phyloP scores from a whole-genome alignment of 2,113 vertebrate species.

The Triplophysa siluroides region DNA sequence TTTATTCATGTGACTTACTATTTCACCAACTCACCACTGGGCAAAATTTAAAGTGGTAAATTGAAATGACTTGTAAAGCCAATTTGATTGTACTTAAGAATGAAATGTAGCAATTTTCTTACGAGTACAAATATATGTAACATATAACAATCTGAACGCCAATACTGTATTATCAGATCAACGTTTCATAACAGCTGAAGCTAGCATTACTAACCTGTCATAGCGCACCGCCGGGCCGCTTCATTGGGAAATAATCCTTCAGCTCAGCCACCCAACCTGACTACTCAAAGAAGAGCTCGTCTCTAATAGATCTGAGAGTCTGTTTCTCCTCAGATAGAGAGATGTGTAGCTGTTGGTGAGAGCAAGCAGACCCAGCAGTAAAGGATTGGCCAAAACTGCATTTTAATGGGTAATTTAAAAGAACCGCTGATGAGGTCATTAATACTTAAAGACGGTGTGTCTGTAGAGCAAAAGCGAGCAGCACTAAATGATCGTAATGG shows the following conservation, averaged over 20 bases:
- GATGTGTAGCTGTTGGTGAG: constrained; percentile 24
- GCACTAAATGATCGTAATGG: constrained; percentile 50
- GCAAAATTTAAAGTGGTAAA: too few relatives aligned
- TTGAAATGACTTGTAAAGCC: too few relatives aligned
- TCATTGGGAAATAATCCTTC: constrained; percentile 38
- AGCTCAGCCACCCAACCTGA: not conserved
- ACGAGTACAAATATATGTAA: too few relatives aligned
- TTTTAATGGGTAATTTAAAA: constrained; percentile 53
- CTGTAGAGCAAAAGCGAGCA: constrained; percentile 53
- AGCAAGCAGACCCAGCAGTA: constrained; percentile 39
- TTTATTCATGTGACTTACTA: too few relatives aligned
- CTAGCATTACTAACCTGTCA: constrained; percentile 50
- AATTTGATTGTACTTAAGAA: too few relatives aligned
- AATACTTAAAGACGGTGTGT: constrained; percentile 60
- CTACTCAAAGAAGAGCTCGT: not conserved
- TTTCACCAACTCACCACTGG: too few relatives aligned
- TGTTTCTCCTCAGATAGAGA: constrained; percentile 18
- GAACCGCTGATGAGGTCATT: constrained; percentile 63
- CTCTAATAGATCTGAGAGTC: not conserved
- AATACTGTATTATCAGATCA: not conserved
- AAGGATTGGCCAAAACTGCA: constrained; percentile 41
- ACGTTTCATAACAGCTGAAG: not conserved
- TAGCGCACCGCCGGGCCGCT: not conserved
- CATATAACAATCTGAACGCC: not conserved
- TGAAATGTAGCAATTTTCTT: too few relatives aligned